A percentile compares a stretch with the other conserved stretches of the same genome.
Evolutionary conservation across 2,113 vertebrate genomes (phyloP).

Genomic region (Myiopsitta monachus): DNA sequence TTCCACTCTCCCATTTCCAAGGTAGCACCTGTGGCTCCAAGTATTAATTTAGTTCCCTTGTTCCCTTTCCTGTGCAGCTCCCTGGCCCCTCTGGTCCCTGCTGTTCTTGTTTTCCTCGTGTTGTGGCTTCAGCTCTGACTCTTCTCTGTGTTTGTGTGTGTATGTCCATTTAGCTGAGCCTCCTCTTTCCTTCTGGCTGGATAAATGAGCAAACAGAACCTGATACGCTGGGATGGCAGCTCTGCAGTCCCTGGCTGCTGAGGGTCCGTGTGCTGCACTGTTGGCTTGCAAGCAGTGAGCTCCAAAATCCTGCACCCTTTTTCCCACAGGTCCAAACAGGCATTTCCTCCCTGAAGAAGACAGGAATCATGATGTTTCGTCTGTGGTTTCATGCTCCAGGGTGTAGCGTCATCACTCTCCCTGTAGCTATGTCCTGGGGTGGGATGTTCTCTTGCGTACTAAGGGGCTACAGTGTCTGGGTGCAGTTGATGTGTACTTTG

Average conservation of each 20-base stretch:
- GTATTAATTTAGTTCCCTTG: not conserved
- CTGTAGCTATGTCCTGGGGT: not conserved
- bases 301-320: not conserved
- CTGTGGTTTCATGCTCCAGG: not conserved
- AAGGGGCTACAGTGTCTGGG: not conserved
- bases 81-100: not conserved
- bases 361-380: not conserved
- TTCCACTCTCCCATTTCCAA: slow-evolving; percentile 84
- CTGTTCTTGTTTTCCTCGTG: slow-evolving; percentile 34
- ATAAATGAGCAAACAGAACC: slow-evolving; percentile 6
- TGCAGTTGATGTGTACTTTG: not conserved
- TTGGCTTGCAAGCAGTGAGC: not conserved
- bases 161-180: not conserved
- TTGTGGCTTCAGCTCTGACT: slow-evolving; percentile 47
- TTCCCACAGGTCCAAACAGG: not conserved
- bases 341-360: not conserved
- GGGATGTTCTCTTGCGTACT: not conserved
- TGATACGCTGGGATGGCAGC: not conserved
- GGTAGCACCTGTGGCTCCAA: slow-evolving; percentile 70
- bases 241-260: not conserved
- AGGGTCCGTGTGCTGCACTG: not conserved
- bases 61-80: not conserved
- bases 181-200: slow-evolving; percentile 14
- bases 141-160: not conserved
- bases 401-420: not conserved